These are phyloP conservation scores for Sesia apiformis DNA, from an alignment of 2,888 invertebrate species.

Conservation along the genomic window DNA sequence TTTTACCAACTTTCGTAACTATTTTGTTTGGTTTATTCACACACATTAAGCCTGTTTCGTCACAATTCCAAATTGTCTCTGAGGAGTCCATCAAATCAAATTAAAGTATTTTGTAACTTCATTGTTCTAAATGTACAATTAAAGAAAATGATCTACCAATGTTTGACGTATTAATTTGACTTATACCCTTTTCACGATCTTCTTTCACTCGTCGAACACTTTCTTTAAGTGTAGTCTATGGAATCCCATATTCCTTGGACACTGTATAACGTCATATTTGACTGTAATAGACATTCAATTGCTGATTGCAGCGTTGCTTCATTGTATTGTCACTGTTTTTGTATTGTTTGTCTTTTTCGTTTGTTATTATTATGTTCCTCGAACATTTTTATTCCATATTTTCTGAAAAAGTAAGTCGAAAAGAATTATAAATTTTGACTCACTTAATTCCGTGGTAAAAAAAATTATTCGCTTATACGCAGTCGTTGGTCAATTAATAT, in stretches of 20 bases:
- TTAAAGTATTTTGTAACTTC: slow-evolving; percentile 3
- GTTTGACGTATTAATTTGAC: slow-evolving; percentile 7
- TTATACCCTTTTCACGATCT: slow-evolving; percentile 1
- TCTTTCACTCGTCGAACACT: slow-evolving; percentile 4
- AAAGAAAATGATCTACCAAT: slow-evolving; percentile 10
- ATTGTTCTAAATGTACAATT: slow-evolving; percentile 2
- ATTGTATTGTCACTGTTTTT: not conserved
- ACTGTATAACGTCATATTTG: slow-evolving; percentile 1
- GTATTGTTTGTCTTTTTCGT: not conserved
- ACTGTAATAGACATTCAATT: not conserved
- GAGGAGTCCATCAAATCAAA: slow-evolving; percentile 7
- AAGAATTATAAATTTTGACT: not conserved
- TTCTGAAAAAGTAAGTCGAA: not conserved
- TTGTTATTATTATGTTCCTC: not conserved
- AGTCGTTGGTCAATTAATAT: not conserved
- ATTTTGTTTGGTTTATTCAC: slow-evolving; percentile 12
- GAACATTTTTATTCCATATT: not conserved
- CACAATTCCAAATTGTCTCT: slow-evolving; percentile 9
- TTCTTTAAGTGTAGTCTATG: slow-evolving; percentile 8
- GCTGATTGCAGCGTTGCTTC: not conserved
- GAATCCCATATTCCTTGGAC: slow-evolving; percentile 6
- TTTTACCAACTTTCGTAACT: slow-evolving; percentile 13
- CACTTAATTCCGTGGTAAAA: not conserved
- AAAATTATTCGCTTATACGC: not conserved
- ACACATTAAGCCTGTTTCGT: slow-evolving; percentile 14